Base-by-base conservation (phyloP, 2,888 invertebrate species). In the Pollenia labialis region DNA sequence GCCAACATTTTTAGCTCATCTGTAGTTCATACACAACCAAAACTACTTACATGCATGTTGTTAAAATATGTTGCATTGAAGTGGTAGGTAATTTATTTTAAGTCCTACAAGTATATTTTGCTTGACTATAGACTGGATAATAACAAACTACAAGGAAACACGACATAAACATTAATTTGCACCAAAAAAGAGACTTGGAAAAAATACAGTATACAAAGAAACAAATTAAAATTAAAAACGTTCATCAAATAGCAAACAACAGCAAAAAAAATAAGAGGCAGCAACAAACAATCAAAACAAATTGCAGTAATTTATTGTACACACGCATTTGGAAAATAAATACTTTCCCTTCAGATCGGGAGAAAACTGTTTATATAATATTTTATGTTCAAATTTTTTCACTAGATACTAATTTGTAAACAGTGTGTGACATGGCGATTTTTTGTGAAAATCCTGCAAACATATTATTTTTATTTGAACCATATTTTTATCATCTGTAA, bases 81-180 rank as follows among this genome's bases (percentile, higher is more conserved):
- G 16, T 60, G 68, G 44, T n/a, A n/a, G 75, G 32, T 18, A 14
- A 69, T 74, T 69, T 66, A 68, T 56, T 75, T n/a, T 40, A 58
- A 11, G n/a, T 32, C 6, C 32, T 32, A 32, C 74, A 44, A 44
- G 40, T 56, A 56, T 23, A 58, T 69, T 68, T 68, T 10, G 10
- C 18, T 16, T 32, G 10, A n/a, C n/a, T 40, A 54, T 76, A 60
- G 42, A 68, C 46, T 32, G 77, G 58, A 77, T 85, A 84, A 83
- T 85, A 84, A 84, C 52, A 85, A 76, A 88, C 85, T 89, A 88
- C 89, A 87, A 76, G 58, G 58, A 72, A 72, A 62, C 87, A 86
- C 87, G 90, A 89, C 88, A 91, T 89, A 91, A 91, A 91, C 91
- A 91, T 90, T 91, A 91, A 91, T 91, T 91, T 91, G 87, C 89